Base-by-base conservation (phyloP, 2,888 invertebrate species). In the Latheticus oryzae region DNA sequence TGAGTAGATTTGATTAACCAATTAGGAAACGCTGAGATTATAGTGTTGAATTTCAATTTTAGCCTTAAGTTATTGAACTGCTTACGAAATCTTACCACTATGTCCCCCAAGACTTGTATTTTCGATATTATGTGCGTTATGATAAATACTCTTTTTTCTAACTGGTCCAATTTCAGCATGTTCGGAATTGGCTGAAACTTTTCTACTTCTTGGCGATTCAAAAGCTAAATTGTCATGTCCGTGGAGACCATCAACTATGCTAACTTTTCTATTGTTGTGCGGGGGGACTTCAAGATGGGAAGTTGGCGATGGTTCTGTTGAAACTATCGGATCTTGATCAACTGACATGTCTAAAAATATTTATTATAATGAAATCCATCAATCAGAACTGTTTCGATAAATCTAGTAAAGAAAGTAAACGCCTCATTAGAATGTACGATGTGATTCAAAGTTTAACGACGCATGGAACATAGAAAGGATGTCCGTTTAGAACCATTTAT, bases 131-230 rank as follows among this genome's bases (percentile, higher is more conserved):
- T 62, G 61, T 12, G 61, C 47, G 32, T 87, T 86, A 73, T 88
- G 85, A 47, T 89, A 80, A 71, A 88, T 88, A 74, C 89, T 88
- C 74, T 88, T 88, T 63, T 87, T 85, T 67, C 89, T 81, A 54
- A 86, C 85, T 9, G 89, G 88, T 54, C 88, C 89, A 63, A 87
- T 84, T 74, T 86, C 86, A 40, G 82, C 74, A 65, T 83, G 82
- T 69, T 83, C 76, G 1, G 67, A 62, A n/a, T 70, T 61, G 1
- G 75, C 57, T 17, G 77, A 76, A 26, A 76, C 71, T 69, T 78
- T 77, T 50, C 78, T 62, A 66, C 78, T 73, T 62, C 75, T 64
- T 77, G 73, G 19, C 1, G 84, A 83, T 70, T 89, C 88, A 54
- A 84, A 87, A 1, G 83, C 86, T 43, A 81, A 78, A 75, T 88